phyloP scores from a whole-genome alignment of 2,113 vertebrate species.

The Phasianus colchicus region DNA sequence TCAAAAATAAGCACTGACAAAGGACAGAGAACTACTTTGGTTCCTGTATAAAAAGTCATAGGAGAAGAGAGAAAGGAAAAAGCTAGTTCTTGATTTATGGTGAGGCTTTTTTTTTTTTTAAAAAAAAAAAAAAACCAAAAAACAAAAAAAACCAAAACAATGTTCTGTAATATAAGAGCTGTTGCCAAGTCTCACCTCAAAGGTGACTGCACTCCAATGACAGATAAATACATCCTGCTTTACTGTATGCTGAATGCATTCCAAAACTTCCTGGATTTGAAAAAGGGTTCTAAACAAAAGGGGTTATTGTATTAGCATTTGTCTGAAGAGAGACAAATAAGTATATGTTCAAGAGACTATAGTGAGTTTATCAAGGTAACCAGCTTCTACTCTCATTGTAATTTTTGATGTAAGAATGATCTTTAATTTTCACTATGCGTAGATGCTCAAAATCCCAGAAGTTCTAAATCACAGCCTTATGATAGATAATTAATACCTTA shows the following conservation, averaged over 20 bases:
- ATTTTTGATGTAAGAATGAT: not conserved
- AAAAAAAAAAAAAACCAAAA: too few species aligned
- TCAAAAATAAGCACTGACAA: constrained; percentile 28
- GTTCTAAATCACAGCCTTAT: not conserved
- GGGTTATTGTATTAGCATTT: not conserved
- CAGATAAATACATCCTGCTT: not conserved
- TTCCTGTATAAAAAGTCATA: not conserved
- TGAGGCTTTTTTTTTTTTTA: not conserved
- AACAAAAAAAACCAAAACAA: too few species aligned
- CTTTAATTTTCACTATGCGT: not conserved
- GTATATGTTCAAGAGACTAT: not conserved
- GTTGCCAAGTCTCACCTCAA: not conserved
- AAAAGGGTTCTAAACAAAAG: constrained; percentile 28
- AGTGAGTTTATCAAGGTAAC: not conserved
- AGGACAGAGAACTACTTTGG: not conserved
- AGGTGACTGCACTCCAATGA: not conserved
- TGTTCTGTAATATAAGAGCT: not conserved
- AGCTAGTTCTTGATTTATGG: not conserved
- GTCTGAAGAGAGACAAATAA: not conserved
- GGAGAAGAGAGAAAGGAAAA: not conserved
- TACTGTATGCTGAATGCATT: not conserved
- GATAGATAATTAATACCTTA: not conserved
- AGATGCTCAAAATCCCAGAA: not conserved
- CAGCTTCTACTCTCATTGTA: not conserved
- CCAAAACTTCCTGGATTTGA: not conserved